Conservation (phyloP, 2,797 vertebrate genomes). For the Helicolenus hilgendorfi region DNA sequence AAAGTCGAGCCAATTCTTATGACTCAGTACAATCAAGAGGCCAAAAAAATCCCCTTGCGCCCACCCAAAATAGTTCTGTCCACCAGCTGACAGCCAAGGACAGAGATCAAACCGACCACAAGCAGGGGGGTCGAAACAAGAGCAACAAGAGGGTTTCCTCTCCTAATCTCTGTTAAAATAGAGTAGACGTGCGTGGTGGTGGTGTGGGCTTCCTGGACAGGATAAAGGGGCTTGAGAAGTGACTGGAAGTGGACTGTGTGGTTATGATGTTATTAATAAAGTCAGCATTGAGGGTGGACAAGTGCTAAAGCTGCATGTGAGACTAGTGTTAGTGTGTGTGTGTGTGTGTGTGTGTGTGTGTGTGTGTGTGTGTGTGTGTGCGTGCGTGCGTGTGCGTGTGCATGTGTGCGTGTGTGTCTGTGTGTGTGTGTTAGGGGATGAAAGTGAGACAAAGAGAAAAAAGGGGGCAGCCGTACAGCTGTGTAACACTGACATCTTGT, state of each 20-base stretch:
- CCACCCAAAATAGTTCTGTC: constrained; percentile 67
- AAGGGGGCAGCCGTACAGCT: background rate
- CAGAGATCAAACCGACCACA: constrained; percentile 76
- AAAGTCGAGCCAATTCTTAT: constrained; percentile 34
- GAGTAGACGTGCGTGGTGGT: constrained; percentile 44
- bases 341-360: background rate
- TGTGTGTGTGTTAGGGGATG: background rate
- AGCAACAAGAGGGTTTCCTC: constrained; percentile 72
- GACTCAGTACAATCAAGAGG: constrained; percentile 68
- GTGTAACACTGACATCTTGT: constrained; percentile 78
- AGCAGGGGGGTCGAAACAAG: constrained; percentile 15
- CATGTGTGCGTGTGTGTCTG: background rate
- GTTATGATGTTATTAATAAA: constrained; percentile 70
- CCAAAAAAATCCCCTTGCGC: constrained; percentile 48
- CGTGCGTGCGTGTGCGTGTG: background rate
- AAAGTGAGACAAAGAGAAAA: background rate
- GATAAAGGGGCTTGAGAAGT: constrained; percentile 43
- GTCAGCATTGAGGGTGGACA: constrained; percentile 24
- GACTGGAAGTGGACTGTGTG: constrained; percentile 63
- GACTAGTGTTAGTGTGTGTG: background rate
- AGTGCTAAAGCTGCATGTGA: constrained; percentile 3
- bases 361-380: background rate
- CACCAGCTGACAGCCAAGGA: constrained; percentile 71
- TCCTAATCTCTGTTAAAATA: constrained; percentile 69
- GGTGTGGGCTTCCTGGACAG: constrained; percentile 57